Conservation (phyloP, 2,888 invertebrate species). For the Phengaris alcon region DNA sequence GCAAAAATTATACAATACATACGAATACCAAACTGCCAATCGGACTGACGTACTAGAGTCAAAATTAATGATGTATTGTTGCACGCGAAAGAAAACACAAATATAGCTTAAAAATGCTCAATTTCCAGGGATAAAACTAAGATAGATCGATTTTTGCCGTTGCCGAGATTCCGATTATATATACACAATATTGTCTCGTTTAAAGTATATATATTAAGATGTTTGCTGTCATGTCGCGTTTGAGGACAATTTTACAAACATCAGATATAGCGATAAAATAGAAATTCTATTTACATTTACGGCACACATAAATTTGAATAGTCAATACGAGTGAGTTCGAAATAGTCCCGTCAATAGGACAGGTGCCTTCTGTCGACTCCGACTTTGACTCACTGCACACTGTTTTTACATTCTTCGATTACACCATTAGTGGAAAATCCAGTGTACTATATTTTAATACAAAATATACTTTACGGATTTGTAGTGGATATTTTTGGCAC, state of each 20-base stretch:
- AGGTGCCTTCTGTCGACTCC: conserved; percentile 67
- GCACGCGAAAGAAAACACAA: too few species aligned
- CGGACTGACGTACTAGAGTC: too few species aligned
- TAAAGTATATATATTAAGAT: neutral
- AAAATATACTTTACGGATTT: conserved; percentile 28
- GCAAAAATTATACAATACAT: too few species aligned
- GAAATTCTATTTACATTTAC: conserved; percentile 13
- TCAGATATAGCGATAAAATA: conserved; percentile 14
- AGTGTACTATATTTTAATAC: conserved; percentile 64
- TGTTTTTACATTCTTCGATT: conserved; percentile 72
- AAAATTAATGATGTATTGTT: too few species aligned
- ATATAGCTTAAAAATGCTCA: too few species aligned
- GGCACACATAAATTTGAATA: conserved; percentile 14
- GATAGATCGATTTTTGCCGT: too few species aligned
- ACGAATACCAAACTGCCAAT: too few species aligned
- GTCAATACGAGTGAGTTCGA: conserved; percentile 32
- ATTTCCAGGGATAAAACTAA: too few species aligned
- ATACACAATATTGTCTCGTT: too few species aligned
- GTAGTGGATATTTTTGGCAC: too few species aligned
- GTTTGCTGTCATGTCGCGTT: neutral
- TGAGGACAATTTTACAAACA: neutral
- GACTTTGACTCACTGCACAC: conserved; percentile 72
- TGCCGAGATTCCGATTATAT: too few species aligned
- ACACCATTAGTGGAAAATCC: conserved; percentile 61
- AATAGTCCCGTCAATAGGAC: conserved; percentile 51